Percentiles rank a stretch among this genome's conserved stretches.
phyloP scores from a whole-genome alignment of 2,113 vertebrate genomes.

The Prionailurus bengalensis region DNA sequence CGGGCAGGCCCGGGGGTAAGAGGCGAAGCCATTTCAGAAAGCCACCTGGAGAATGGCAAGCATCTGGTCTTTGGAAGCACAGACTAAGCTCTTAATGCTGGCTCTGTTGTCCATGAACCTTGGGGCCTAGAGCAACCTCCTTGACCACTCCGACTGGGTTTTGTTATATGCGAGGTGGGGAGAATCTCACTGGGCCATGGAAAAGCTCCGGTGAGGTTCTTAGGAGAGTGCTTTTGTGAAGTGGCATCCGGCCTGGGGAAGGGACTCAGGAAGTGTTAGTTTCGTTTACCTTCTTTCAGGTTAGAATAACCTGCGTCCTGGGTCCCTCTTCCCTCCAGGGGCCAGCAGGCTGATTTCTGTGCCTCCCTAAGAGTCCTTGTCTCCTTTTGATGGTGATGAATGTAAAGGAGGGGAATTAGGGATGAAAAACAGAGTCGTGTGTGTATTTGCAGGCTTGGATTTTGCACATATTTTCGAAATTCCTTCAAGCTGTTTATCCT shows the following conservation, averaged over 20 bases:
- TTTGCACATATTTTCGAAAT: neutral
- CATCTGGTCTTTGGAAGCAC: neutral
- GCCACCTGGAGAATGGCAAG: too few relatives aligned
- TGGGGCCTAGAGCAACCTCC: too few relatives aligned
- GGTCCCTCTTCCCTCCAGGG: neutral
- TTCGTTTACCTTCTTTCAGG: neutral
- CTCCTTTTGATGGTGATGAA: neutral
- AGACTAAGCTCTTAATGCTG: neutral
- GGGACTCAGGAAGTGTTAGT: neutral
- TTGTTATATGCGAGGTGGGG: neutral
- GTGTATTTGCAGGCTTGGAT: neutral
- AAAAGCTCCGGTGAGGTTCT: neutral
- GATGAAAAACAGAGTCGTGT: neutral
- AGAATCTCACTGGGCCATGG: neutral
- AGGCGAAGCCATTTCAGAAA: neutral
- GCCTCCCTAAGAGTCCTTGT: neutral
- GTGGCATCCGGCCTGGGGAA: neutral
- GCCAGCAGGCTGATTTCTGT: neutral
- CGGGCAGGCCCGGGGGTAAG: accelerated
- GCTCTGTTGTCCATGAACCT: accelerated
- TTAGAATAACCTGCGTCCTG: neutral
- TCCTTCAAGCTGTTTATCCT: neutral
- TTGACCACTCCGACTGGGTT: neutral
- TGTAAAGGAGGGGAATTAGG: neutral
- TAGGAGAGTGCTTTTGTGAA: neutral